A percentile compares a stretch with the other conserved stretches of the same genome.
Conservation (phyloP, 1,140 invertebrate genomes). For the Radopholus similis region DNA sequence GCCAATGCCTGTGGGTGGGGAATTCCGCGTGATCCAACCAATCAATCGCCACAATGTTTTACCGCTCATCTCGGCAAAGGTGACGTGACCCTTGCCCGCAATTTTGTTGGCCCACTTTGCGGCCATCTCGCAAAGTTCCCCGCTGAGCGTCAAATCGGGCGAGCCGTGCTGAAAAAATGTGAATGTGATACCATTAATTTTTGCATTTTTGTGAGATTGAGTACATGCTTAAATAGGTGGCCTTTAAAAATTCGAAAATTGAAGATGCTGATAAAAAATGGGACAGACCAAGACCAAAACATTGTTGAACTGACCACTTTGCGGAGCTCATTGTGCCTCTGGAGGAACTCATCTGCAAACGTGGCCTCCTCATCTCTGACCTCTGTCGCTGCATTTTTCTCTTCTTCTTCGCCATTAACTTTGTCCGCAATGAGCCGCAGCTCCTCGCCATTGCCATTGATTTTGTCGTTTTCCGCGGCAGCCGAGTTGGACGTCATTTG, state of each 20-base stretch:
- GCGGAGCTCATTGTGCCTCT: slow-evolving; percentile 43
- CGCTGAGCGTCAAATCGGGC: slow-evolving; percentile 34
- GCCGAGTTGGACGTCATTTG: too few relatives aligned
- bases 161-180: slow-evolving; percentile 44
- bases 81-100: slow-evolving; percentile 38
- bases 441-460: not conserved
- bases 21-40: not conserved
- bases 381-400: slow-evolving; percentile 11
- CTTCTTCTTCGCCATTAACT: not conserved
- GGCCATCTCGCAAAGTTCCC: slow-evolving; percentile 42
- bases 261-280: too few relatives aligned
- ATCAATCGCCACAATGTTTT: not conserved
- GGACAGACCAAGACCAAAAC: slow-evolving; percentile 20
- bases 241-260: too few relatives aligned
- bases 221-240: too few relatives aligned
- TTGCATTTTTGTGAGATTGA: slow-evolving; percentile 9
- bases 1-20: slow-evolving; percentile 39
- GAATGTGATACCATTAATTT: not conserved
- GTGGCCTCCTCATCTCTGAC: slow-evolving; percentile 25
- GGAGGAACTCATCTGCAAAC: slow-evolving; percentile 43
- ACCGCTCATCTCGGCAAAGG: slow-evolving; percentile 46
- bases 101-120: slow-evolving; percentile 54
- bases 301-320: slow-evolving; percentile 27
- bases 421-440: not conserved
- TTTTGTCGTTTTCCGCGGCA: too few relatives aligned